A percentile compares a stretch with the other conserved stretches of the same genome.
These are phyloP conservation scores for Arothron firmamentum DNA, from an alignment of 2,113 vertebrate species.

Conservation along the genomic window DNA sequence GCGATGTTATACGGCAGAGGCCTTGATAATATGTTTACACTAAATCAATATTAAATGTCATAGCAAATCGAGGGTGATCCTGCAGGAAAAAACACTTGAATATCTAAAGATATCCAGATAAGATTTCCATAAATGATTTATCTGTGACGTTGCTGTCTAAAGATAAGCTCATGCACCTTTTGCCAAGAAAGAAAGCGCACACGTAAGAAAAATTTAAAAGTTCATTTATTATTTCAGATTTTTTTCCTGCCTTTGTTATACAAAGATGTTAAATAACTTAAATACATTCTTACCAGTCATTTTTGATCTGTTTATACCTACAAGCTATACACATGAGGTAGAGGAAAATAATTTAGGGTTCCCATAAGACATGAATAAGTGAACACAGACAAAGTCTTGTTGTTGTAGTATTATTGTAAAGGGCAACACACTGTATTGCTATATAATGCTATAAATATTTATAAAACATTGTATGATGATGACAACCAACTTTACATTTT, in stretches of 20 bases:
- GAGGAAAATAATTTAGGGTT: slow-evolving; percentile 96
- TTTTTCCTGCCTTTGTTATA: slow-evolving; percentile 93
- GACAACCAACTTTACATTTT: slow-evolving; percentile 22
- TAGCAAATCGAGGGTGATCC: slow-evolving; percentile 38
- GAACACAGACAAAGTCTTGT: slow-evolving; percentile 79
- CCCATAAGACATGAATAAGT: slow-evolving; percentile 85
- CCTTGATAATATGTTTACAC: slow-evolving; percentile 47
- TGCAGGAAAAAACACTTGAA: slow-evolving; percentile 23
- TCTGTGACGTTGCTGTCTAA: neutral
- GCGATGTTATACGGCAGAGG: slow-evolving; percentile 33
- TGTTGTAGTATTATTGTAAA: slow-evolving; percentile 73
- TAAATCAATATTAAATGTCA: slow-evolving; percentile 55
- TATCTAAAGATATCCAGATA: slow-evolving; percentile 32
- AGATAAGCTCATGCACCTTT: neutral
- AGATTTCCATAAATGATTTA: slow-evolving; percentile 47
- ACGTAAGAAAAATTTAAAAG: slow-evolving; percentile 87
- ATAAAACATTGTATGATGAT: slow-evolving; percentile 9
- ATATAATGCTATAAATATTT: slow-evolving; percentile 21
- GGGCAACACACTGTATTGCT: slow-evolving; percentile 53
- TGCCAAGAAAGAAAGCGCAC: slow-evolving; percentile 11
- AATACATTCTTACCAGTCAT: slow-evolving; percentile 99
- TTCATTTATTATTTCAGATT: slow-evolving; percentile 98
- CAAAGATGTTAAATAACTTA: slow-evolving; percentile 99
- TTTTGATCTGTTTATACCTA: slow-evolving; percentile 96
- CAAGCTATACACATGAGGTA: slow-evolving; percentile 99